phyloP scores from a whole-genome alignment of 1,140 invertebrate species.

The Camponotus pennsylvanicus region DNA sequence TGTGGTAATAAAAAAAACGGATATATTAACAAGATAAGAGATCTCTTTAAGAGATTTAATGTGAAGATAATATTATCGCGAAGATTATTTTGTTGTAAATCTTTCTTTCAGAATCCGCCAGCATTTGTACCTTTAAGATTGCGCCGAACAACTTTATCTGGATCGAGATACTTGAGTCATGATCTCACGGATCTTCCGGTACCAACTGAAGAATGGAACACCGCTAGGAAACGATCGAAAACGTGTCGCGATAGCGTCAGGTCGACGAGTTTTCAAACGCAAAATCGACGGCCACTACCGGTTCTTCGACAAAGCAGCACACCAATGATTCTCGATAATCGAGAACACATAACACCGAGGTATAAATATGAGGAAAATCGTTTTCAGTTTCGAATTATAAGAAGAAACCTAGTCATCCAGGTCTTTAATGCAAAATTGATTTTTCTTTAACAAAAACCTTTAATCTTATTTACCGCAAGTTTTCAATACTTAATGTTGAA shows the following conservation, averaged over 20 bases:
- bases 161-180: conserved; percentile 88
- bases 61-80: background rate
- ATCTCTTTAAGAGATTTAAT: background rate
- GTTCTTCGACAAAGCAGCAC: conserved; percentile 78
- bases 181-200: conserved; percentile 88
- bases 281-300: conserved; percentile 71
- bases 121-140: conserved; percentile 81
- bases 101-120: conserved; percentile 74
- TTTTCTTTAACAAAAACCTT: background rate
- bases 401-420: background rate
- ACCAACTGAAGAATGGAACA: conserved; percentile 88
- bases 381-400: background rate
- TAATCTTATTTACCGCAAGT: background rate
- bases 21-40: background rate
- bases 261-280: conserved; percentile 80
- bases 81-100: background rate
- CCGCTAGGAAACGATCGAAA: conserved; percentile 77
- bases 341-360: conserved; percentile 60
- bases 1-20: conserved; percentile 71
- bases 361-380: conserved; percentile 30
- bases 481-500: background rate
- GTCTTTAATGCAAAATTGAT: background rate
- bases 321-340: conserved; percentile 76
- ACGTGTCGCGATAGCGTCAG: conserved; percentile 80
- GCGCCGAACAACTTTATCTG: conserved; percentile 84